Evolutionary conservation across 1,140 invertebrate species (phyloP).

Genomic region (Triops cancriformis): DNA sequence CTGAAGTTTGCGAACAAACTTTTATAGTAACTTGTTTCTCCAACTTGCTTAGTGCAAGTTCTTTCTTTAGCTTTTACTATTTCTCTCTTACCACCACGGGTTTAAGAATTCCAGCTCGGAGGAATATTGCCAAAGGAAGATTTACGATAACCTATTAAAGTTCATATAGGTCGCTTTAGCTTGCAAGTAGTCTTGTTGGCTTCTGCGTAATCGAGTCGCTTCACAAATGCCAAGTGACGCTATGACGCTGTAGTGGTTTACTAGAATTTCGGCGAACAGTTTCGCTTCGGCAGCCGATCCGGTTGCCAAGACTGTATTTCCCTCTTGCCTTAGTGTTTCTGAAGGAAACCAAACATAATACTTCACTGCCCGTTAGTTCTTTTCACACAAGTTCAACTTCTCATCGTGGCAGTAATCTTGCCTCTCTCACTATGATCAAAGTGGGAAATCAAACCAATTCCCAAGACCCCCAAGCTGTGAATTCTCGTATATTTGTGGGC

Average conservation of each 20-base stretch:
- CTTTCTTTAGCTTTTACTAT: background rate
- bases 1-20: background rate
- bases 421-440: constrained; percentile 60
- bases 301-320: background rate
- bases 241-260: background rate
- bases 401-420: background rate
- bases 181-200: background rate
- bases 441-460: constrained; percentile 79
- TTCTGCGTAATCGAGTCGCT: constrained; percentile 6
- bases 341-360: too few relatives aligned
- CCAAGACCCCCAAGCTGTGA: constrained; percentile 76
- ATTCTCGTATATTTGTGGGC: constrained; percentile 78
- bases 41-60: background rate
- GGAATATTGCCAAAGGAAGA: background rate
- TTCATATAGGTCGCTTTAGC: background rate
- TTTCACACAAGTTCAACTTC: background rate
- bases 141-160: constrained; percentile 7
- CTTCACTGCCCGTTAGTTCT: too few relatives aligned
- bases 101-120: background rate
- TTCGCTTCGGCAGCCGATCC: constrained; percentile 4
- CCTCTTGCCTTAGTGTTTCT: background rate
- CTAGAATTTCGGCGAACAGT: background rate
- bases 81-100: background rate
- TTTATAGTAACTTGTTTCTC: too few relatives aligned
- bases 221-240: background rate